Evolutionary conservation across 2,888 invertebrate genomes (phyloP).

Genomic region (Chymomyza procnemis): DNA sequence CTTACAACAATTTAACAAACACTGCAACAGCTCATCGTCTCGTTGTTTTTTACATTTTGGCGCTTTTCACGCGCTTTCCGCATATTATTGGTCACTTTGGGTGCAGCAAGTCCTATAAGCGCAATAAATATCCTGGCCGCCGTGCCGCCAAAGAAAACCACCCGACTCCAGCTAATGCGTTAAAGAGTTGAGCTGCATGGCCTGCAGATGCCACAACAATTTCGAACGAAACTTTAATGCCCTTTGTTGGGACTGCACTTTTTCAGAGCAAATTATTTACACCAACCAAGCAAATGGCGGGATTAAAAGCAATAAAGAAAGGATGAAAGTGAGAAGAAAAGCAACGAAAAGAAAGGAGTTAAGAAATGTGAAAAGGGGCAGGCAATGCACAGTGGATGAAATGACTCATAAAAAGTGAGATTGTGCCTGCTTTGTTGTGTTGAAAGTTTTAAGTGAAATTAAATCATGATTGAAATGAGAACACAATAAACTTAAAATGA

Average conservation of each 20-base stretch:
- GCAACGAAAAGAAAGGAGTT: too few species aligned
- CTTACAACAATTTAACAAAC: background rate
- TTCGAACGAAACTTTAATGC: background rate
- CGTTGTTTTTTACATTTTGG: constrained; percentile 29
- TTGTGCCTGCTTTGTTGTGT: too few species aligned
- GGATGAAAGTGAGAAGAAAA: too few species aligned
- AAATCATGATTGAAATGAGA: too few species aligned
- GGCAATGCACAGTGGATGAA: too few species aligned
- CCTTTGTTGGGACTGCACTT: background rate
- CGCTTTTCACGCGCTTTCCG: constrained; percentile 27
- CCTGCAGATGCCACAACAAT: background rate
- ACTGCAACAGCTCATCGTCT: constrained; percentile 2
- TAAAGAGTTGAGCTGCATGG: constrained; percentile 53
- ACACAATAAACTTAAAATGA: too few species aligned
- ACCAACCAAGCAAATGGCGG: background rate
- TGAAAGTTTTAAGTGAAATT: too few species aligned
- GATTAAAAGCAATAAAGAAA: too few species aligned
- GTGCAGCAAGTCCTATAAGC: constrained; percentile 13
- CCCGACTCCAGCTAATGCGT: constrained; percentile 60
- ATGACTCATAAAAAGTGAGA: too few species aligned
- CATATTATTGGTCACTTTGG: constrained; percentile 50
- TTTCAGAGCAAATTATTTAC: background rate
- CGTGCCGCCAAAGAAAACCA: constrained; percentile 8
- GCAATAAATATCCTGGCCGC: background rate
- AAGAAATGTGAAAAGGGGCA: too few species aligned